These are phyloP conservation scores for Melierax canorus DNA, from an alignment of 2,113 vertebrate genomes.

Conservation along the genomic window DNA sequence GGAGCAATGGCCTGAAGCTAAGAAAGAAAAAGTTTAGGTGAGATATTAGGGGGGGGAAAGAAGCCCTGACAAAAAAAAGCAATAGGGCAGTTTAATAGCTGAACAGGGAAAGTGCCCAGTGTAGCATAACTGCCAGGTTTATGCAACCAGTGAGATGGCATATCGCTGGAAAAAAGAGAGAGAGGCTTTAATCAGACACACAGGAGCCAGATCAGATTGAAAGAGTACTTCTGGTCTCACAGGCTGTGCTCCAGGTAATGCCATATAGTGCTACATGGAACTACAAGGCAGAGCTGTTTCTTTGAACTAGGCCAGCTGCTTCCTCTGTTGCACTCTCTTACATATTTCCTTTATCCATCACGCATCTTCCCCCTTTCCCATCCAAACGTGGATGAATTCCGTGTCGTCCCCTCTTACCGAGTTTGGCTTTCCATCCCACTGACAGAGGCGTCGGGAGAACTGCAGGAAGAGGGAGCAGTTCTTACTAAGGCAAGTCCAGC, in stretches of 20 bases:
- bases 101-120: neutral
- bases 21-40: constrained; percentile 19
- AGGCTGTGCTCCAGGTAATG: neutral
- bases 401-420: accelerated
- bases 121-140: neutral
- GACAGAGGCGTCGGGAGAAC: neutral
- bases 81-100: neutral
- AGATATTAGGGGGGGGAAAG: neutral
- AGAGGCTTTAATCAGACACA: neutral
- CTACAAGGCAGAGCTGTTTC: neutral
- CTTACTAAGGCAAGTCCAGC: neutral
- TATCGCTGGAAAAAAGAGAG: neutral
- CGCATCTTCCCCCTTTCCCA: neutral
- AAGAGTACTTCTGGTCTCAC: neutral
- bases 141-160: neutral
- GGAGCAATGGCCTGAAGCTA: constrained; percentile 31
- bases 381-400: neutral
- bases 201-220: neutral
- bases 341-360: neutral
- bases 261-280: neutral
- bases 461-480: neutral
- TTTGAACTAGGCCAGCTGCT: neutral
- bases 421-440: neutral
- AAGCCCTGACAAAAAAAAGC: neutral
- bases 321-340: neutral